Conservation (phyloP, 2,888 invertebrate species). For the Crematogaster levior region DNA sequence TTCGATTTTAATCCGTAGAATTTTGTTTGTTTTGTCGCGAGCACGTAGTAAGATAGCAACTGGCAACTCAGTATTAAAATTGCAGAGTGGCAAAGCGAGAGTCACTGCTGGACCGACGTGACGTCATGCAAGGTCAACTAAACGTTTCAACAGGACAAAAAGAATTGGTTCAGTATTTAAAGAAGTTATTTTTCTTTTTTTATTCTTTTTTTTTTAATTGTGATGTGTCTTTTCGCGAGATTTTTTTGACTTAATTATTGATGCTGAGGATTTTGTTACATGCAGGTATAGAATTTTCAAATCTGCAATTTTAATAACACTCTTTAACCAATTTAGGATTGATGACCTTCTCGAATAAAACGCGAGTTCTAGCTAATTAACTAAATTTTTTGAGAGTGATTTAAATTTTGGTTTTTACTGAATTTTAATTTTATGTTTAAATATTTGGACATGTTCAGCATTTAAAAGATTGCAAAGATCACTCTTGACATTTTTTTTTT, state of each 20-base stretch:
- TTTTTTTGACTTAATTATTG: neutral
- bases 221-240: neutral
- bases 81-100: constrained; percentile 62
- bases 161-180: constrained; percentile 68
- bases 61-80: constrained; percentile 56
- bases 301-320: neutral
- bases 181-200: constrained; percentile 59
- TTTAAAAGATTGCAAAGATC: neutral
- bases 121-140: constrained; percentile 70
- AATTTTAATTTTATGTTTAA: constrained; percentile 6
- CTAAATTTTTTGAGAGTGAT: neutral
- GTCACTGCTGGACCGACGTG: constrained; percentile 67
- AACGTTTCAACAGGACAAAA: constrained; percentile 68
- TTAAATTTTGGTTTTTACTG: neutral
- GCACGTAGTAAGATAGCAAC: neutral
- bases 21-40: constrained; percentile 6
- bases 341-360: neutral
- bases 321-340: neutral
- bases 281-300: neutral
- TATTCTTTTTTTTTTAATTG: too few species aligned
- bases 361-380: neutral
- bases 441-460: neutral
- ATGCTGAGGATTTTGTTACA: neutral
- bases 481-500: neutral
- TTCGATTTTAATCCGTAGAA: neutral